Evolutionary conservation across 2,797 vertebrate genomes (phyloP).

Genomic region (Linurgus olivaceus): DNA sequence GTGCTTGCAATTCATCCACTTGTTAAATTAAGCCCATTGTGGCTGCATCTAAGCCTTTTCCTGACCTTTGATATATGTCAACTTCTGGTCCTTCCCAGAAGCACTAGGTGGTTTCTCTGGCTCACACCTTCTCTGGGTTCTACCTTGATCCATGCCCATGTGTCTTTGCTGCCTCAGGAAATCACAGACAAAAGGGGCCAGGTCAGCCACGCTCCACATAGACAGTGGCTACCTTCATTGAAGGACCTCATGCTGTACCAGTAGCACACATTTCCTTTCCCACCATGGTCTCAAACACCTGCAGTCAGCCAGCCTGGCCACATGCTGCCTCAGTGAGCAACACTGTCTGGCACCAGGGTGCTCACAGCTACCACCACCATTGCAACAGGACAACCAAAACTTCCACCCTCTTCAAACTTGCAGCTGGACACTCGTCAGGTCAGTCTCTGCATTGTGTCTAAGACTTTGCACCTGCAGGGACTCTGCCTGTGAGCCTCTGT

Average conservation of each 20-base stretch:
- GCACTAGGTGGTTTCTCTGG: background rate
- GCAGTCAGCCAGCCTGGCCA: background rate
- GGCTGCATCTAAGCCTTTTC: background rate
- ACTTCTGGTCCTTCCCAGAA: background rate
- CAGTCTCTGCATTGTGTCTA: background rate
- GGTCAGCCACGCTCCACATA: fast-evolving
- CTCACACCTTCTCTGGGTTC: background rate
- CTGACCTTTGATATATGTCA: background rate
- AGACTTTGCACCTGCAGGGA: background rate
- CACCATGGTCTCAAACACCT: background rate
- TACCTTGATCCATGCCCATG: background rate
- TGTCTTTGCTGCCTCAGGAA: background rate
- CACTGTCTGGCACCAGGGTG: background rate
- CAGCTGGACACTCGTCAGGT: background rate
- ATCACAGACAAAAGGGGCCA: background rate
- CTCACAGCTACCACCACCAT: background rate
- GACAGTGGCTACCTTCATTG: background rate
- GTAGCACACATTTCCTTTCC: background rate
- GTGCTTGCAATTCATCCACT: background rate
- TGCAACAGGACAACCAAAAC: background rate
- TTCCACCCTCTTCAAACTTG: background rate
- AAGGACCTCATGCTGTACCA: background rate
- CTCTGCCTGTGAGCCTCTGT: background rate
- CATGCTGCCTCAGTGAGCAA: background rate
- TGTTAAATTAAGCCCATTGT: background rate